Evolutionary conservation across 2,888 invertebrate species (phyloP), one percentile per base, ranked within the genome.

Genomic region (Hipparchia sbordonii): DNA sequence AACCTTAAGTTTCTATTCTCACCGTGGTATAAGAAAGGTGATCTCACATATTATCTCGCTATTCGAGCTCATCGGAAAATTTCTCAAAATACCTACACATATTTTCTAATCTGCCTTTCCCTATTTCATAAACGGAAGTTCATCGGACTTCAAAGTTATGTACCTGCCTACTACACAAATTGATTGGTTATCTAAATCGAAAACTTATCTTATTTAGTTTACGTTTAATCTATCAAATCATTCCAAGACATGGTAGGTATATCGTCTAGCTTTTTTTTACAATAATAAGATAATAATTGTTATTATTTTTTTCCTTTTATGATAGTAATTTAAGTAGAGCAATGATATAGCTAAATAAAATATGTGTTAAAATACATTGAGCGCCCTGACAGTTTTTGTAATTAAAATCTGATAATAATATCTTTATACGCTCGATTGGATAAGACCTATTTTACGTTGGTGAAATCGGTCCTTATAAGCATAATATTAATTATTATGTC

Each of bases 111-210:
- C 82, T 81, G 83, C 84, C 84, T 91, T 90, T 89, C 85, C 86
- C 84, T 81, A 82, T 88, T 88, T 87, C 81, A 82, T 85, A 82
- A 89, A 87, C 88, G 85, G 85, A 90, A 90, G 92, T 92, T 92
- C 92, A 89, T 87, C 86, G 91, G 92, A 92, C 92, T 87, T 84
- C 80, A 80, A 80, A 67, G 78, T 79, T 77, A 48, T 8, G 0
- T 48, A 48, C 48, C 48, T 48, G 8, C 6, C 7, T 48, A 82
- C 75, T 82, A 82, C 75, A 81, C 82, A 76, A 82, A 85, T 84
- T 82, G 84, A 83, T 85, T 81, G 78, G 85, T 89, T 91, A 91
- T 91, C 90, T 78, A 75, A 80, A 85, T 86, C 84, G 79, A 84
- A 82, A 82, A 81, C 77, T 88, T 90, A 90, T 89, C 89, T 77